Evolutionary conservation across 2,888 invertebrate species (phyloP).

Genomic region (Acronicta alni): DNA sequence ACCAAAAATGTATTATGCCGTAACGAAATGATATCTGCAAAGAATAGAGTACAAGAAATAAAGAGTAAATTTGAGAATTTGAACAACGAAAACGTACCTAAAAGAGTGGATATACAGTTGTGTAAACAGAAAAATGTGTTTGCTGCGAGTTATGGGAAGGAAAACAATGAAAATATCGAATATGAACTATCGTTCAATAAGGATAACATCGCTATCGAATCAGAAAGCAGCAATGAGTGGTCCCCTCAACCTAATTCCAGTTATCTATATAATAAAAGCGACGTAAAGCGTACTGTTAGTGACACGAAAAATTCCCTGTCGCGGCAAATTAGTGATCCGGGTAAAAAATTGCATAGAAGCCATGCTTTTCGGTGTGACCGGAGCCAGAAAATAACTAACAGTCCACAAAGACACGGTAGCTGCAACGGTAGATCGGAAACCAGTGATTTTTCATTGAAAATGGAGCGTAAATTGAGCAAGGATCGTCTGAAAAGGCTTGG

Average conservation of each 20-base stretch:
- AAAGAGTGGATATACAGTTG: slow-evolving; percentile 43
- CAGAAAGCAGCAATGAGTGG: slow-evolving; percentile 62
- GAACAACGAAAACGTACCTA: slow-evolving; percentile 70
- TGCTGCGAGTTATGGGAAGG: slow-evolving; percentile 47
- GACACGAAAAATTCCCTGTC: slow-evolving; percentile 76
- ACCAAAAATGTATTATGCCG: slow-evolving; percentile 74
- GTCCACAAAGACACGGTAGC: slow-evolving; percentile 78
- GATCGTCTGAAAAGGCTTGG: slow-evolving; percentile 80
- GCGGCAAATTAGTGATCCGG: slow-evolving; percentile 85
- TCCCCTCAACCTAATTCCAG: slow-evolving; percentile 75
- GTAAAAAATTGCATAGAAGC: slow-evolving; percentile 88
- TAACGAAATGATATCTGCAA: slow-evolving; percentile 82
- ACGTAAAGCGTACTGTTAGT: slow-evolving; percentile 70
- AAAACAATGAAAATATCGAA: slow-evolving; percentile 43
- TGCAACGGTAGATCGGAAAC: slow-evolving; percentile 81
- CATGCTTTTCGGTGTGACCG: slow-evolving; percentile 90
- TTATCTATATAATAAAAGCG: slow-evolving; percentile 78
- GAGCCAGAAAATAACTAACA: slow-evolving; percentile 72
- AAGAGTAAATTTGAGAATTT: slow-evolving; percentile 91
- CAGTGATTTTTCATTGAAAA: slow-evolving; percentile 75
- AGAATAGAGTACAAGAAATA: slow-evolving; percentile 90
- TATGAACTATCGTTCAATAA: slow-evolving; percentile 55
- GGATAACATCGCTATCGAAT: slow-evolving; percentile 54
- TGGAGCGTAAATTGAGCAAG: slow-evolving; percentile 78
- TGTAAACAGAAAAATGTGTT: slow-evolving; percentile 56